Conservation (phyloP, 2,113 vertebrate genomes). For the cat (Felis catus) region F.catus_Fca126_mat1.0 CM031428.1:3689001-3689500, state of each 20-base stretch:
- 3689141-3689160: slow-evolving; percentile 56
- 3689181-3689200: slow-evolving; percentile 41
- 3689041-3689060: slow-evolving; percentile 15
- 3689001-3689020: neutral
- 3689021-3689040: slow-evolving; percentile 37
- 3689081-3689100: neutral
- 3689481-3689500: neutral
- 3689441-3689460: slow-evolving; percentile 36
- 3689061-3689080: slow-evolving; percentile 60
- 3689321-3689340: neutral
- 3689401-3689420: slow-evolving; percentile 39
- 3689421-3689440: neutral
- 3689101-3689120: slow-evolving; percentile 35
- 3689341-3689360: slow-evolving; percentile 3
- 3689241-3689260: neutral
- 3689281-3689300: neutral
- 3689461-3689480: slow-evolving; percentile 26
- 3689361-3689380: neutral
- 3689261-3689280: neutral
- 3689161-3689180: slow-evolving; percentile 72
- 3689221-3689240: neutral
- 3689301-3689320: neutral
- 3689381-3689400: neutral
- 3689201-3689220: slow-evolving; percentile 27
- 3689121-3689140: slow-evolving; percentile 60